Evolutionary conservation across 2,888 invertebrate genomes (phyloP).

Genomic region (Thelaira solivaga): DNA sequence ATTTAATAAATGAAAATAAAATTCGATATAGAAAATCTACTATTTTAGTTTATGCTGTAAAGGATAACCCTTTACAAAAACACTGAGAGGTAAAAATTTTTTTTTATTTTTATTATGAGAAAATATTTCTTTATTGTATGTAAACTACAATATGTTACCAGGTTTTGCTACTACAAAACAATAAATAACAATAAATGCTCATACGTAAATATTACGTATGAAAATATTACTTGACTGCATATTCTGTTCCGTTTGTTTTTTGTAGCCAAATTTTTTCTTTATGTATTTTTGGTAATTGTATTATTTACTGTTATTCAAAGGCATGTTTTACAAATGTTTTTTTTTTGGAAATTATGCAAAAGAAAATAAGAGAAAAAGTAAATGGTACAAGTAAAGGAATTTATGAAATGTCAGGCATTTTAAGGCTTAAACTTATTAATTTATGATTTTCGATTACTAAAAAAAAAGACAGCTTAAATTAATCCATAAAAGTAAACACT

Average conservation of each 20-base stretch:
- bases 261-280: not conserved
- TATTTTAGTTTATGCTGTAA: too few species aligned
- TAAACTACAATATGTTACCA: conserved; percentile 57
- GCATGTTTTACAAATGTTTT: too few species aligned
- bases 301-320: not conserved
- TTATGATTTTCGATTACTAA: not conserved
- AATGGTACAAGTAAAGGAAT: conserved; percentile 27
- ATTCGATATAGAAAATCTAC: not conserved
- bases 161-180: conserved; percentile 51
- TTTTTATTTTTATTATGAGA: too few species aligned
- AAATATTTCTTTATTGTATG: conserved; percentile 34
- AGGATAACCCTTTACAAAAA: not conserved
- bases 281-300: conserved; percentile 4
- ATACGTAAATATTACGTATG: too few species aligned
- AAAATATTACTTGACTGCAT: conserved; percentile 50
- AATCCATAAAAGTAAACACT: conserved; percentile 5
- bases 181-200: conserved; percentile 62
- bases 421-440: not conserved
- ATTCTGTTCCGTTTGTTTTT: not conserved
- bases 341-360: too few species aligned
- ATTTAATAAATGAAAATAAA: not conserved
- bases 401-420: conserved; percentile 30
- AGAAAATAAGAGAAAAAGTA: not conserved
- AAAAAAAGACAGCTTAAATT: conserved; percentile 1
- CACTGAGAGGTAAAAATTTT: not conserved